Evolutionary conservation across 2,797 vertebrate species (phyloP), one percentile per base, ranked within the genome.

Genomic region (Linurgus olivaceus): DNA sequence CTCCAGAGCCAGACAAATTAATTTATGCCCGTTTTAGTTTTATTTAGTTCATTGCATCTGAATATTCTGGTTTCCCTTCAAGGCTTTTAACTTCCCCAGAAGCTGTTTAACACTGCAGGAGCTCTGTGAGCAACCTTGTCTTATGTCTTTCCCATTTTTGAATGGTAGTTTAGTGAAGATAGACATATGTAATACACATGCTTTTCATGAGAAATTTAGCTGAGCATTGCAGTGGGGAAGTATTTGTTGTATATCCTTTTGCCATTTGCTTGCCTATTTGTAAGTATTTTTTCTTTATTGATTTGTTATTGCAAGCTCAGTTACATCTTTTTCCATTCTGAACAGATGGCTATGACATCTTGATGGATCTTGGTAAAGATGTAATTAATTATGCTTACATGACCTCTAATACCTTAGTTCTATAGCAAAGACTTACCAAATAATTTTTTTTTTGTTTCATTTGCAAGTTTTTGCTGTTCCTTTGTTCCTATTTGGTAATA

Each of bases 131-230:
- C 28, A 86, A 35, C 59, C 20, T 91, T 86, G 38, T 18, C 94
- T 91, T 90, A 88, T 70, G 40, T 50, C 57, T 78, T 94, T 94
- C 62, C 37, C 25, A 52, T 86, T 92, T 96, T 85, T 73, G 35
- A 82, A 63, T 47, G 61, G 9, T 55, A 67, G 20, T 55, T 17
- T 86, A 59, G 40, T 55, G 77, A 83, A 95, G 66, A 42, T 93
- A 93, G 38, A 42, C 58, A 40, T 78, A 31, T 73, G 28, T 91
- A 87, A 74, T 74, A 24, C 31, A 86, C 28, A 77, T 72, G 12
- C 31, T 85, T 61, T 86, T 90, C 40, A 38, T 58, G 37, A 82
- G 62, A 35, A 91, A 73, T 68, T 63, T 80, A 86, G 23, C 73
- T 94, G 73, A 83, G 23, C 14, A 75, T 86, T 94, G 66, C 44